Base-by-base conservation (phyloP, 2,797 vertebrate species). In the Lacerta bilineata region DNA sequence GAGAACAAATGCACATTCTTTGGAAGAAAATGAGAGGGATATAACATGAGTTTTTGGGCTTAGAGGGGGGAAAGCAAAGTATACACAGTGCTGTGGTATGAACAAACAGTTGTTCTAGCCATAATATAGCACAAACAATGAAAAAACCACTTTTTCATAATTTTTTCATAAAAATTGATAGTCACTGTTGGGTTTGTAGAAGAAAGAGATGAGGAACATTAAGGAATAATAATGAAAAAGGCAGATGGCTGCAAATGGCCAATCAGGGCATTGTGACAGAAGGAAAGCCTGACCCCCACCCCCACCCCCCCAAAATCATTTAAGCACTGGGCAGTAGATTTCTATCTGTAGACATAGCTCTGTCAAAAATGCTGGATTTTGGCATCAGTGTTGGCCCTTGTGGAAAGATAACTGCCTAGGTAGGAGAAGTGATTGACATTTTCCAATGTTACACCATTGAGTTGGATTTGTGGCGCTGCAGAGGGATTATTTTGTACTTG, bases 1-100 rank as follows among this genome's bases (percentile, higher is more conserved):
- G 76, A 64, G 50, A n/a, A 15, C 5, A 17, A 86, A 69, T 33
- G 68, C 36, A 78, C 9, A 10, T 90, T 88, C 61, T 82, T 88
- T 83, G n/a, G 33, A 39, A 39, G 59, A 43, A 55, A 36, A 43
- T 5, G 20, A 72, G 43, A 79, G 76, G n/a, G 36, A 80, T 89
- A 36, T 39, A 59, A 59, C 33, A 33, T 33, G 23, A 61, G 64
- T 27, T 55, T n/a, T 29, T 18, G 23, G 13, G 17, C 43, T 36
- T n/a, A 10, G 29, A 55, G 59, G 43, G 15, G 29, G 17, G 25
- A 27, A 6, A 11, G 43, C 23, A 18, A 61, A 84, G 83, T 74
- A 80, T 29, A 18, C 46, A 8, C 71, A 25, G 33, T 33, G 59
- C 4, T 55, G 36, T 25, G 29, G 3, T 79, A 17, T 36, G 68